These are phyloP conservation scores for Elanoides forficatus DNA, from an alignment of 2,113 vertebrate genomes.

Conservation along the genomic window DNA sequence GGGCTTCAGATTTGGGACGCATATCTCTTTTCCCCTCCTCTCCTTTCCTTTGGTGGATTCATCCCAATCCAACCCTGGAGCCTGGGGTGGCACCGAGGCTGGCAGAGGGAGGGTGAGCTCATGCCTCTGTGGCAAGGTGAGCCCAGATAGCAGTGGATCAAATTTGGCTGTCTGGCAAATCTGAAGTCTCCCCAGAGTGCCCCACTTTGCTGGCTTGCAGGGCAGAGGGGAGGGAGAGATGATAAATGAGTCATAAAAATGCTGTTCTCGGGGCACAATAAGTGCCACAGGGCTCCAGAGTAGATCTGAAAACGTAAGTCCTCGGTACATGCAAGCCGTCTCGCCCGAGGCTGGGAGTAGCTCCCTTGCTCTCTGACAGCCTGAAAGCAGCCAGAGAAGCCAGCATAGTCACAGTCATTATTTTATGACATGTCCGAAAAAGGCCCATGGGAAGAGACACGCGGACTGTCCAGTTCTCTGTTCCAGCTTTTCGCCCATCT, in stretches of 20 bases:
- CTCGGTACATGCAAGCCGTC: accelerated
- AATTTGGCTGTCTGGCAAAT: background rate
- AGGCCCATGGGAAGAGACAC: background rate
- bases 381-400: background rate
- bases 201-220: background rate
- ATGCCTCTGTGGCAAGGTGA: accelerated
- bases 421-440: background rate
- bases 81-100: accelerated
- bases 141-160: accelerated
- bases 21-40: background rate
- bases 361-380: background rate
- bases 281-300: background rate
- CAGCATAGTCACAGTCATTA: background rate
- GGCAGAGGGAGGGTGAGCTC: background rate
- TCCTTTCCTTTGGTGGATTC: background rate
- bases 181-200: background rate
- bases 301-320: background rate
- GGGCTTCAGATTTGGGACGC: background rate
- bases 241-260: background rate
- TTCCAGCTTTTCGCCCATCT: background rate
- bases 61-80: background rate
- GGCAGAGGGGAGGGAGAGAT: background rate
- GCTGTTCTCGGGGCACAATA: background rate
- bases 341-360: background rate
- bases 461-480: background rate